phyloP scores from a whole-genome alignment of 2,113 vertebrate genomes.

The Vimba vimba region DNA sequence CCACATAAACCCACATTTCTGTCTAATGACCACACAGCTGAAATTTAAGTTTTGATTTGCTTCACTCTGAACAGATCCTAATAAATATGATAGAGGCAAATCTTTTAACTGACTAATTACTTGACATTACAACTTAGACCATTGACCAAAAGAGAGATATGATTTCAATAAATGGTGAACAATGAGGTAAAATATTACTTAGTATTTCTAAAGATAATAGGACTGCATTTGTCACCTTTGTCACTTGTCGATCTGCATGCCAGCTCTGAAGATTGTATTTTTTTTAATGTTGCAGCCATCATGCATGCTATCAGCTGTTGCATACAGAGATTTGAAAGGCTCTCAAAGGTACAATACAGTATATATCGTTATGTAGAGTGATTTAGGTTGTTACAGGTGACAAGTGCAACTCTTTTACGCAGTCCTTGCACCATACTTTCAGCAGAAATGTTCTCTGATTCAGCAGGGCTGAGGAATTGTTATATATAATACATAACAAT shows the following conservation, averaged over 20 bases:
- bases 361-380: not conserved
- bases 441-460: not conserved
- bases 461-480: not conserved
- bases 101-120: not conserved
- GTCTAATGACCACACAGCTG: not conserved
- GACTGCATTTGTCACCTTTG: constrained; percentile 23
- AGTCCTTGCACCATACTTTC: not conserved
- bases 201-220: not conserved
- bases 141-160: not conserved
- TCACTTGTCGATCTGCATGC: constrained; percentile 46
- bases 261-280: not conserved
- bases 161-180: not conserved
- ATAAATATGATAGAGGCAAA: not conserved
- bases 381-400: constrained; percentile 30
- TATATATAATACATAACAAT: not conserved
- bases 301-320: constrained; percentile 33
- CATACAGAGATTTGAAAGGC: constrained; percentile 18
- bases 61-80: not conserved
- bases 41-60: not conserved
- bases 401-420: constrained; percentile 11
- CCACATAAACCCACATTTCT: not conserved
- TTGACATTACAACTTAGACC: not conserved
- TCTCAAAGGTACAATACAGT: constrained; percentile 1
- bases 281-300: constrained; percentile 37
- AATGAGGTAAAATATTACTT: not conserved